Conservation (phyloP, 1,140 invertebrate species). For the Liolophura sinensis region DNA sequence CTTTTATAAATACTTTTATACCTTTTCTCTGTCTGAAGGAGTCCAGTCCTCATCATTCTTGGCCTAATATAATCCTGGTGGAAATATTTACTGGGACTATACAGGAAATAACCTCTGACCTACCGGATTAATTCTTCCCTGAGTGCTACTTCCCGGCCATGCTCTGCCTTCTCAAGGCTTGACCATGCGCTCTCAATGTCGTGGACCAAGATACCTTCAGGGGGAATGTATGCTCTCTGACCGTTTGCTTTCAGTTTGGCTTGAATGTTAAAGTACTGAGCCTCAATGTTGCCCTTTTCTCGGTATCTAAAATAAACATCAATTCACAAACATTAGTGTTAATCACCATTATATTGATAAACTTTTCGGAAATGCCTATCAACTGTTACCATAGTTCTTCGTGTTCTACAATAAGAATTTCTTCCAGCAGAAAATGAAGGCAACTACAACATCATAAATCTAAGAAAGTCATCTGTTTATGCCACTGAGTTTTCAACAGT, state of each 20-base stretch:
- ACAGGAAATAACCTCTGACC: background rate
- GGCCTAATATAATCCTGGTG: background rate
- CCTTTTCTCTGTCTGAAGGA: too few relatives aligned
- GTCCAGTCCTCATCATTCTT: background rate
- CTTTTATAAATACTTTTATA: too few relatives aligned
- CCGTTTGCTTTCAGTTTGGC: slow-evolving; percentile 92
- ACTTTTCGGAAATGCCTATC: too few relatives aligned
- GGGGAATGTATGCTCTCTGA: slow-evolving; percentile 85
- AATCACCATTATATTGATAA: too few relatives aligned
- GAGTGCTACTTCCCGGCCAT: slow-evolving; percentile 89
- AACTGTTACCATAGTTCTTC: too few relatives aligned
- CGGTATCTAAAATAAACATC: slow-evolving; percentile 72
- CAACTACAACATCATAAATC: too few relatives aligned
- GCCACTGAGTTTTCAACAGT: too few relatives aligned
- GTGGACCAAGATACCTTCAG: slow-evolving; percentile 81
- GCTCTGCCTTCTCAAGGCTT: slow-evolving; percentile 90
- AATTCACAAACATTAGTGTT: background rate
- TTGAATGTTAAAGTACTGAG: slow-evolving; percentile 94
- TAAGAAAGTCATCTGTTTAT: too few relatives aligned
- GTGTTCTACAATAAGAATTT: too few relatives aligned
- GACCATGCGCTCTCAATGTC: slow-evolving; percentile 94
- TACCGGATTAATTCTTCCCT: slow-evolving; percentile 82
- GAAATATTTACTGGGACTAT: background rate
- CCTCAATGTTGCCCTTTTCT: slow-evolving; percentile 96
- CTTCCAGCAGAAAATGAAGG: too few relatives aligned